Evolutionary conservation across 2,113 vertebrate genomes (phyloP).

Genomic region (Guaruba guarouba): DNA sequence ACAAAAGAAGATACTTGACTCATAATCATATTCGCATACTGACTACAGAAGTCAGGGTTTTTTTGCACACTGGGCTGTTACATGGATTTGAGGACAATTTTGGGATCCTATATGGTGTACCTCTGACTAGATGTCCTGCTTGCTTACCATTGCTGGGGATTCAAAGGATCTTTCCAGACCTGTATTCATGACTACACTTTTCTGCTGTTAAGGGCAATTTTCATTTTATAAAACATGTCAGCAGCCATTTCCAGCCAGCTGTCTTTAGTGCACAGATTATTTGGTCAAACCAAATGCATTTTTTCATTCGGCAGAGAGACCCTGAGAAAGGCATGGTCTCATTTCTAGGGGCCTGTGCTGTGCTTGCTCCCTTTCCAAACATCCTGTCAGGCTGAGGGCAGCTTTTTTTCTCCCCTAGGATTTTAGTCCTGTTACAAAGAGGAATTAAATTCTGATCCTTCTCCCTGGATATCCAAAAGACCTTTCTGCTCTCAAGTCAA

Average conservation of each 20-base stretch:
- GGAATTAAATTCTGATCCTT: neutral
- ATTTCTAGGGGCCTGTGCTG: neutral
- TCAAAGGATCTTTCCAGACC: neutral
- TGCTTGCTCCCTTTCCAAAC: neutral
- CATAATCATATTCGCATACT: too few species aligned
- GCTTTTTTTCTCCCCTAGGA: neutral
- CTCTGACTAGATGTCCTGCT: neutral
- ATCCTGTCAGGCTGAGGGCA: neutral
- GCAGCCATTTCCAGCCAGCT: neutral
- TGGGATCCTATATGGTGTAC: neutral
- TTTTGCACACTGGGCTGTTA: neutral
- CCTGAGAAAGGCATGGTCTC: neutral
- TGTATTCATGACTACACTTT: neutral
- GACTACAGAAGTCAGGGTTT: too few species aligned
- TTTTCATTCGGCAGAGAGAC: neutral
- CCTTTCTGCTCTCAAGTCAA: neutral
- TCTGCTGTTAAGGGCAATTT: neutral
- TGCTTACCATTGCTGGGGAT: neutral
- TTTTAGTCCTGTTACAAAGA: neutral
- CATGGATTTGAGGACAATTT: neutral
- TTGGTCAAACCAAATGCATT: neutral
- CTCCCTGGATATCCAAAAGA: neutral
- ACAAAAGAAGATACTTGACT: too few species aligned
- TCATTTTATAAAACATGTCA: neutral
- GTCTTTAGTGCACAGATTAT: neutral